Evolutionary conservation across 2,113 vertebrate species (phyloP).

Genomic region (Mesoclemmys tuberculata): DNA sequence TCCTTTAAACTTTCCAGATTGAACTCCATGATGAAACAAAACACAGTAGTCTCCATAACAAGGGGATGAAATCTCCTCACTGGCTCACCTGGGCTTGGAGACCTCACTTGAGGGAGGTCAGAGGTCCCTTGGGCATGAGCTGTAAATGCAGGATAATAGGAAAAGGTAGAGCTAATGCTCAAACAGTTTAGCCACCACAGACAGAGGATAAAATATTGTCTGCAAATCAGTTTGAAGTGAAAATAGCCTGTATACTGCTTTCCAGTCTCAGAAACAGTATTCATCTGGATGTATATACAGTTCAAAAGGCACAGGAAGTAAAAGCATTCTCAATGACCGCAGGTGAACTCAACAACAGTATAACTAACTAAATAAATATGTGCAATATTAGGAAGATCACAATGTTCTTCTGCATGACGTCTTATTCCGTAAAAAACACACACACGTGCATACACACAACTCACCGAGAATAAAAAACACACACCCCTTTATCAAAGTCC

Average conservation of each 20-base stretch:
- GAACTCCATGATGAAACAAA: not conserved
- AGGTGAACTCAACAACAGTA: conserved; percentile 36
- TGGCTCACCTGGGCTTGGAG: not conserved
- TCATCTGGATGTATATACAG: conserved; percentile 55
- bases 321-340: conserved; percentile 64
- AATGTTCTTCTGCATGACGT: conserved; percentile 37
- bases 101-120: not conserved
- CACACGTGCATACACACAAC: conserved; percentile 35
- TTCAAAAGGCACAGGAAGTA: conserved; percentile 72
- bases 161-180: conserved; percentile 1
- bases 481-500: conserved; percentile 45
- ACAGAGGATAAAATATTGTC: conserved; percentile 55
- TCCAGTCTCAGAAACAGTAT: conserved; percentile 18
- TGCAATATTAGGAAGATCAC: conserved; percentile 58
- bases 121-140: not conserved
- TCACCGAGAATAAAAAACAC: conserved; percentile 49
- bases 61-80: not conserved
- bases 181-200: conserved; percentile 1
- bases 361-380: conserved; percentile 76
- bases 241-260: conserved; percentile 18
- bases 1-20: not conserved
- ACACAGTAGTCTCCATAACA: not conserved
- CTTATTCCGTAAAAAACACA: conserved; percentile 50
- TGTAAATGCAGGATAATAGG: conserved; percentile 27
- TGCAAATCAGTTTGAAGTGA: conserved; percentile 29